Base-by-base conservation (phyloP, 1,140 invertebrate species). In the Mya arenaria region DNA sequence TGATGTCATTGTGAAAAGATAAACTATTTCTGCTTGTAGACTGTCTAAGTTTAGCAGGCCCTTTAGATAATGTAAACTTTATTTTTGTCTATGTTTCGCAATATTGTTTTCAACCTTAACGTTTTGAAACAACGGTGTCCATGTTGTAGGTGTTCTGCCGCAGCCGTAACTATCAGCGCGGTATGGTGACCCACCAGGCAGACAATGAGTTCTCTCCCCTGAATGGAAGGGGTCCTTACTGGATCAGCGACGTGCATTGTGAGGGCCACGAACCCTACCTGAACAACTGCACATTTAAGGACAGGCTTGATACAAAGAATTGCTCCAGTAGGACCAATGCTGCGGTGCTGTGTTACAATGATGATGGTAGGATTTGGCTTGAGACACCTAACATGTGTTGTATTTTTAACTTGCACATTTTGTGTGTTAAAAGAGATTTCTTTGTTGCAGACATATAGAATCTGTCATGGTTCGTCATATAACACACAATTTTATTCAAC, bases 191-290 rank as follows among this genome's bases (percentile, higher is more conserved):
- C 62, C 58, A 77, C 25, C 89, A 89, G 66, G 87, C 85, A 4
- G 69, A 85, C 36, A 39, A 78, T 23, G 84, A 84, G 15, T 74
- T 82, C 30, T 84, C 82, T 36, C 56, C 77, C 5, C 68, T 81
- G 13, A 63, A 85, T 15, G 66, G 74, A 28, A 44, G 82, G 37
- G 90, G 90, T 19, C 89, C 89, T 0, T 87, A 89, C 58, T 91
- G 90, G 90, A 63, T 91, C 69, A 86, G 85, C 69, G 81, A 88
- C 34, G 74, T 91, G 8, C 84, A 88, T 32, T 91, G 90, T 84
- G 82, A 69, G 0, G 90, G 90, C 39, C 78, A 82, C 17, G 90
- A 91, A 48, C 34, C 66, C 0, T 60, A 52, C 37, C 41, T 91
- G 8, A 79, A 88, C 32, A 58, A 83, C 15, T 91, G 90, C 62